Evolutionary conservation across 1,140 invertebrate species (phyloP), one percentile per base, ranked within the genome.

Genomic region (Papilio helenus): DNA sequence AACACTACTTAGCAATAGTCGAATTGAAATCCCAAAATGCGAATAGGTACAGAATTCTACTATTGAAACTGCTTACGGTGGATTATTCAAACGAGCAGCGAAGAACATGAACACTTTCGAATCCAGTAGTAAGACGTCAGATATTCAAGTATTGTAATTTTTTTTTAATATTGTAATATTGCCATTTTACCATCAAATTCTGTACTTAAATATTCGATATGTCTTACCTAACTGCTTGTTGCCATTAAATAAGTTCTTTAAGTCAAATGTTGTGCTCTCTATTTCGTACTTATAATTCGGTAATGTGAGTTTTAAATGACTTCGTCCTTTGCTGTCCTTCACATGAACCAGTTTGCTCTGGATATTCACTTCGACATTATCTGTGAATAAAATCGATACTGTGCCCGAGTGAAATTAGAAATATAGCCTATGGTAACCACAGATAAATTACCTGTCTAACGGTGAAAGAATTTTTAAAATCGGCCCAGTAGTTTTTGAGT

Each of bases 211-310:
- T 29, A 3, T 29, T 29, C 29, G 3, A 29, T 29, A 3, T 79
- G 20, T 12, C 86, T 93, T 90, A 96, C 95, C 95, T 26, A 97
- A 88, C 81, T 95, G 95, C 81, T 95, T 92, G 86, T 97, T 96
- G 20, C 96, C 96, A 82, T 96, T 96, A 85, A 97, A 97, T 20
- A 97, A 89, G 92, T 97, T 96, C 16, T 96, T 92, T 5, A 97
- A 93, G 80, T 95, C 87, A 26, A 97, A 94, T 3, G 85, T 94
- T 0, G 95, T 96, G 20, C 95, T 89, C 55, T 95, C 95, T 23
- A 96, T 95, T 46, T 95, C 93, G 79, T 96, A 96, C 71, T 96
- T 95, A 83, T 96, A 96, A 26, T 96, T 95, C 7, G 93, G 91
- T 8, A 87, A 90, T 0, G 95, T 89, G 42, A 95, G 91, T 79